Base-by-base conservation (phyloP, 2,888 invertebrate species). In the Thysanoteuthis rhombus region DNA sequence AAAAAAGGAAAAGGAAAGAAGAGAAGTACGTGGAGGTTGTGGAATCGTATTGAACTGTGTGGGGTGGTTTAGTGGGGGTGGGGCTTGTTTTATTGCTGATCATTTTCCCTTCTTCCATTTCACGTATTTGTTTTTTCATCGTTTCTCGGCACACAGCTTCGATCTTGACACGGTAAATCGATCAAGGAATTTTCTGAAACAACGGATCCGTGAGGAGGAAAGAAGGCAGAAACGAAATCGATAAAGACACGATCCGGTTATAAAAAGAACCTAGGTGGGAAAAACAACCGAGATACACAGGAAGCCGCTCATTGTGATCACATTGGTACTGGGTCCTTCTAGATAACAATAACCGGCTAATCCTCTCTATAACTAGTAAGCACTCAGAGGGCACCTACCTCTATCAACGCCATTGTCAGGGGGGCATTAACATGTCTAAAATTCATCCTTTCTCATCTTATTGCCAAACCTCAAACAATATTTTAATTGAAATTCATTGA, bases 91-190 rank as follows among this genome's bases (percentile, higher is more conserved):
- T n/a, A 52, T 52, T 1, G 52, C 52, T 52, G 52, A 52, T 52
- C 52, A 52, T 52, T 52, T 52, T 52, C n/a, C n/a, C 16, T 52
- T 52, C 25, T 75, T 12, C 75, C 75, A 16, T 75, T n/a, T n/a
- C 75, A 75, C 19, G n/a, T 75, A 12, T 75, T 75, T n/a, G 16
- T 75, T 75, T 12, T n/a, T 12, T 32, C 58, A n/a, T n/a, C n/a
- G n/a, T 75, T 75, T 75, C 75, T 75, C 75, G n/a, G 75, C 75
- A 75, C 75, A 75, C n/a, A n/a, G 75, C 75, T 75, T 75, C 75
- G 75, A 75, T 75, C 75, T 75, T 75, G 75, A 36, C 75, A 75
- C 75, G 75, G n/a, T 75, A n/a, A 75, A 75, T 75, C 75, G 75
- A 75, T 75, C 75, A 75, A 12, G n/a, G 75, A 75, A n/a, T 75